A percentile compares a stretch with the other conserved stretches of the same genome.
Conservation (phyloP, 2,888 invertebrate genomes). For the Cephus pulcher region DNA sequence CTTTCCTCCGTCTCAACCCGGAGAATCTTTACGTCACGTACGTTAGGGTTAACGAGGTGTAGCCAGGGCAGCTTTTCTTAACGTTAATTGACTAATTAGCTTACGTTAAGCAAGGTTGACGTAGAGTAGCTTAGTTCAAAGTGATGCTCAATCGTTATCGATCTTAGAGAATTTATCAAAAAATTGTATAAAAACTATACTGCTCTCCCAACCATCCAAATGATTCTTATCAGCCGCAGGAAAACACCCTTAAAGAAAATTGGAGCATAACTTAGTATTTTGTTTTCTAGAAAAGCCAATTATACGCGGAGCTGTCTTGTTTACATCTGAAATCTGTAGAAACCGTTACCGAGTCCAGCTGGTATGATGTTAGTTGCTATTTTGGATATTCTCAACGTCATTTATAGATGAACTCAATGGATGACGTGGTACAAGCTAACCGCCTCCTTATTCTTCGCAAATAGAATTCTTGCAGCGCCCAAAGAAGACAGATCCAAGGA, state of each 20-base stretch:
- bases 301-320: background rate
- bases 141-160: background rate
- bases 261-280: background rate
- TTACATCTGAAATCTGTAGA: background rate
- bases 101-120: background rate
- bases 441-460: conserved; percentile 40
- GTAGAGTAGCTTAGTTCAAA: background rate
- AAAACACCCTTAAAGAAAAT: background rate
- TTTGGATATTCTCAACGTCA: conserved; percentile 34
- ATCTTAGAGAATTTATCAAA: background rate
- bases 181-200: background rate
- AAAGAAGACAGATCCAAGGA: background rate
- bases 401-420: conserved; percentile 31
- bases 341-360: background rate
- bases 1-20: background rate
- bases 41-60: background rate
- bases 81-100: background rate
- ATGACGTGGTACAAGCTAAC: conserved; percentile 31
- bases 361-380: conserved; percentile 25
- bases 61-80: background rate
- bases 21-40: background rate
- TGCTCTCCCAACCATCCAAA: background rate
- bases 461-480: conserved; percentile 22
- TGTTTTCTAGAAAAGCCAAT: background rate
- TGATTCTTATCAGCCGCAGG: background rate